Conservation (phyloP, 1,140 invertebrate species). For the Oppia nitens region DNA sequence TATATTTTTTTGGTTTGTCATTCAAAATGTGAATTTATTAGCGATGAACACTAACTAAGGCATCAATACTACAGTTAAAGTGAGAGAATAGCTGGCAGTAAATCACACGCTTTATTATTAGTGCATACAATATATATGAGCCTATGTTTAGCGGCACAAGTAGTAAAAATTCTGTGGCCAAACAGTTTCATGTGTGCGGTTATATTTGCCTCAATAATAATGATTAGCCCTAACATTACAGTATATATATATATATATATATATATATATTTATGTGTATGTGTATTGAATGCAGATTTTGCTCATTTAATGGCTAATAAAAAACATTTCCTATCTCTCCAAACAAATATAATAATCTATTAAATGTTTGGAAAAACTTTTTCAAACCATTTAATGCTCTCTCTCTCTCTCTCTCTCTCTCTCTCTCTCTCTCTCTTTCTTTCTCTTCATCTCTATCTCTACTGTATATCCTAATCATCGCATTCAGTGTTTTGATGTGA, state of each 20-base stretch:
- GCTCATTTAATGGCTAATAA: not conserved
- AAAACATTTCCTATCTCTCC: not conserved
- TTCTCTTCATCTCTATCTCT: too few species aligned
- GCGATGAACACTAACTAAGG: not conserved
- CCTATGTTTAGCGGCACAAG: too few species aligned
- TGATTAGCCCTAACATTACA: not conserved
- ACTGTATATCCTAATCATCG: too few species aligned
- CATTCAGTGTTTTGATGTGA: not conserved
- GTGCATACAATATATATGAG: too few species aligned
- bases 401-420: not conserved
- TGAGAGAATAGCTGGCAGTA: not conserved
- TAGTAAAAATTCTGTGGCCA: not conserved
- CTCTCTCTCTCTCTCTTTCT: too few species aligned
- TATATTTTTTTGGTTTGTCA: not conserved
- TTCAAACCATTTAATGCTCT: not conserved
- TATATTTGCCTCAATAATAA: not conserved
- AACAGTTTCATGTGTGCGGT: not conserved
- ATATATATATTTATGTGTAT: too few species aligned
- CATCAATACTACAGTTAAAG: not conserved
- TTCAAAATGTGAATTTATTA: not conserved
- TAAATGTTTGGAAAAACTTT: not conserved
- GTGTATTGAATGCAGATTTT: not conserved
- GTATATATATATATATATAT: too few species aligned
- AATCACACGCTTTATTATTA: not conserved
- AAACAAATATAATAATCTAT: not conserved